A percentile compares a stretch with the other conserved stretches of the same genome.
Conservation (phyloP, 1,140 invertebrate genomes). For the Polypedilum vanderplanki region DNA sequence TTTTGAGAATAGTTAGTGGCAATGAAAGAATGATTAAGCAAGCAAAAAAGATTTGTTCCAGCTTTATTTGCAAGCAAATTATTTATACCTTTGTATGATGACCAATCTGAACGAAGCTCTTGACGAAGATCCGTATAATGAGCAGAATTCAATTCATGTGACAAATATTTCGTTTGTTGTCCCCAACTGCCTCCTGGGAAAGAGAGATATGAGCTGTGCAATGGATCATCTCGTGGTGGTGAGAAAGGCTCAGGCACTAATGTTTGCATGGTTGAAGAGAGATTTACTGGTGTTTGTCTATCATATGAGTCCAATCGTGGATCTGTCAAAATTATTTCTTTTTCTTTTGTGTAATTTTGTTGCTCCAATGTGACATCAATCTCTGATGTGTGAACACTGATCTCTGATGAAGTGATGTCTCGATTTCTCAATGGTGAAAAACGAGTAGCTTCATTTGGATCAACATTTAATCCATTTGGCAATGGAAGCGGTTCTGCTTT, state of each 20-base stretch:
- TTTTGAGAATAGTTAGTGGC: background rate
- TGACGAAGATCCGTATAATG: conserved; percentile 50
- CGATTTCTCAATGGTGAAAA: conserved; percentile 55
- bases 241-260: conserved; percentile 63
- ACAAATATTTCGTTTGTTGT: conserved; percentile 59
- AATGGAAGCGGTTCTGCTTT: conserved; percentile 40
- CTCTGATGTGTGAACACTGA: conserved; percentile 35
- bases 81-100: conserved; percentile 31
- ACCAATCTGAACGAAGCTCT: conserved; percentile 36
- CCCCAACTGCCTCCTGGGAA: conserved; percentile 67
- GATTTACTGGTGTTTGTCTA: conserved; percentile 56
- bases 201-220: conserved; percentile 53
- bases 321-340: conserved; percentile 39
- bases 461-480: conserved; percentile 49
- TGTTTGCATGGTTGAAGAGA: conserved; percentile 64
- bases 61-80: too few relatives aligned
- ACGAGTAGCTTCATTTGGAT: conserved; percentile 52
- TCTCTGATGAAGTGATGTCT: conserved; percentile 53
- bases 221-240: conserved; percentile 32
- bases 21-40: background rate
- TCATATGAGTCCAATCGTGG: conserved; percentile 59
- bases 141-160: conserved; percentile 55
- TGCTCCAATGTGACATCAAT: conserved; percentile 43
- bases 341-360: background rate
- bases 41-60: background rate